Conservation (phyloP, 2,113 vertebrate species). For the Columbina picui region DNA sequence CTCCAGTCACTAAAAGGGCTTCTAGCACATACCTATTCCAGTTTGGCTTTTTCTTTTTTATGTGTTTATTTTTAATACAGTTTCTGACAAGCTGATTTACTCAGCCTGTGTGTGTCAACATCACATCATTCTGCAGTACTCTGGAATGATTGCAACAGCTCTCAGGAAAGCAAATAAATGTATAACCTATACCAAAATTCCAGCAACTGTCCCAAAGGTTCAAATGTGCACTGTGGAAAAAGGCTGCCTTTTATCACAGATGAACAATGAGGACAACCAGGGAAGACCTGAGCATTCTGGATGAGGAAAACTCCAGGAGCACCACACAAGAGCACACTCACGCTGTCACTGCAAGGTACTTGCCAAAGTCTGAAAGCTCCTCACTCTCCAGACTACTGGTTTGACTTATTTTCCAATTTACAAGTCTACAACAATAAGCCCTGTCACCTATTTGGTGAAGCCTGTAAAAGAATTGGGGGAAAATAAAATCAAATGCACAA, state of each 20-base stretch:
- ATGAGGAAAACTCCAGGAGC: not conserved
- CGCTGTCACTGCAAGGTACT: not conserved
- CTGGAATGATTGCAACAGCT: not conserved
- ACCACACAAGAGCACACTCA: not conserved
- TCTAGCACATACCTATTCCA: not conserved
- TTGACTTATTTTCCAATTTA: not conserved
- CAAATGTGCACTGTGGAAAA: not conserved
- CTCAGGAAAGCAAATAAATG: conserved; percentile 29
- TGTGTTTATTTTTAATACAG: not conserved
- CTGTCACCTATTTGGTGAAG: not conserved
- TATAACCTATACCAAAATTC: not conserved
- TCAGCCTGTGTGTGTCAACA: not conserved
- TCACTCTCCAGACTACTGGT: not conserved
- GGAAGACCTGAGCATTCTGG: not conserved
- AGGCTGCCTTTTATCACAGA: not conserved
- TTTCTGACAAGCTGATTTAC: not conserved
- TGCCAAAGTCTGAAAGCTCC: not conserved
- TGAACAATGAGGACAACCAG: not conserved
- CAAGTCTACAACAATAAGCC: not conserved
- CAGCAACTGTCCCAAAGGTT: not conserved
- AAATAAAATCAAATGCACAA: conserved; percentile 11
- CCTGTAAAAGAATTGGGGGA: not conserved
- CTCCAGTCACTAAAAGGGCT: conserved; percentile 29
- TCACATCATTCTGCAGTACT: not conserved
- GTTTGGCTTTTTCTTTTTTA: not conserved